Base-by-base conservation (phyloP, 2,797 vertebrate genomes). In the Bovichtus variegatus region DNA sequence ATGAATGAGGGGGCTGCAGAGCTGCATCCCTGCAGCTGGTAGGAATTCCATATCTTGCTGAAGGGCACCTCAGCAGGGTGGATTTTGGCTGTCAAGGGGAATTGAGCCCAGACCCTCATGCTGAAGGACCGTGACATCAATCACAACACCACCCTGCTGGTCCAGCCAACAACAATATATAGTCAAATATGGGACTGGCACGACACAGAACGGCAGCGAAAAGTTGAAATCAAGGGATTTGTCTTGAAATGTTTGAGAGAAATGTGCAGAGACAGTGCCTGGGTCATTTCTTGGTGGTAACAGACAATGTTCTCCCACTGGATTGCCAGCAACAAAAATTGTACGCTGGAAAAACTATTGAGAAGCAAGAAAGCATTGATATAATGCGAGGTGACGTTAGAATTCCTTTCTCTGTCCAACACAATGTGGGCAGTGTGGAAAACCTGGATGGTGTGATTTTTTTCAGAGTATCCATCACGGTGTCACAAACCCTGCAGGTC, bases 401-500 rank as follows among this genome's bases (percentile, higher is more conserved):
- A 90, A 92, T 87, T 87, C 88, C 86, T 87, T 78, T 89, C 85
- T 91, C 87, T 91, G 85, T 90, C 86, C 85, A 74, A 63, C 78
- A 93, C 88, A 92, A 72, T 90, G 87, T 71, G 77, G 87, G 86
- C 78, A 93, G 91, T 94, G 89, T 93, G 92, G 87, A 81, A 93
- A 89, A 88, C 59, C 85, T 85, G 85, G 78, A 86, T 47, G 88
- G 87, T 91, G 92, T 72, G 49, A 89, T 83, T 83, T 86, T 91
- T 93, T 76, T 89, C 82, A 92, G 81, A 88, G 92, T 80, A 95
- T 96, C 96, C 96, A 96, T 94, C 91, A 84, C 67, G 69, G 91
- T 89, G 87, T 91, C 92, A 80, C 78, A 61, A 47, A 92, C 90
- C 94, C 95, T 94, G 92, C 95, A 91, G 91, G 64, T 88, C 96